A percentile compares a stretch with the other conserved stretches of the same genome.
Evolutionary conservation across 1,140 invertebrate species (phyloP).

Genomic region (Penaeus vannamei): DNA sequence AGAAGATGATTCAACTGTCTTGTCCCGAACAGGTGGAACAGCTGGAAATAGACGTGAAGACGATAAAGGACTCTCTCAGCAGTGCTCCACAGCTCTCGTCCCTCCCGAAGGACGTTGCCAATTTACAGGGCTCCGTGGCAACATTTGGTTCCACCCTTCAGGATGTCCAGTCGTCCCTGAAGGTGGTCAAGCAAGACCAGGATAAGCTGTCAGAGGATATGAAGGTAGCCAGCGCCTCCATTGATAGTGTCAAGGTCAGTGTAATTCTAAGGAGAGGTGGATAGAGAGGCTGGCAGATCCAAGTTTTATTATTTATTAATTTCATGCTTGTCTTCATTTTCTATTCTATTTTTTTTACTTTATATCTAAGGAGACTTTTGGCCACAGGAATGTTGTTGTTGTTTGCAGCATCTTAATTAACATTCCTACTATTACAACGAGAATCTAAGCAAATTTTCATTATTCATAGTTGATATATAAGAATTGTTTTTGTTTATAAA

Average conservation of each 20-base stretch:
- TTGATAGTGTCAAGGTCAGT: slow-evolving; percentile 44
- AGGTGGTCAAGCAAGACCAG: slow-evolving; percentile 49
- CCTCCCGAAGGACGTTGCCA: slow-evolving; percentile 60
- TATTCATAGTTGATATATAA: no score
- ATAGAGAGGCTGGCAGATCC: background rate
- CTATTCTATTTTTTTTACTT: no score
- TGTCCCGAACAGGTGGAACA: slow-evolving; percentile 50
- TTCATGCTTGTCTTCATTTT: no score
- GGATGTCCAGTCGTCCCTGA: slow-evolving; percentile 61
- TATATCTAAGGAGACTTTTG: no score
- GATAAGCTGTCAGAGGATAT: slow-evolving; percentile 27
- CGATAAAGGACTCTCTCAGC: slow-evolving; percentile 55
- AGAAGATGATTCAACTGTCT: background rate
- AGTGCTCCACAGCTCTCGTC: slow-evolving; percentile 60
- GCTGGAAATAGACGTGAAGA: slow-evolving; percentile 46
- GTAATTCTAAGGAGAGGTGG: background rate
- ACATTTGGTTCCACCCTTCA: slow-evolving; percentile 62
- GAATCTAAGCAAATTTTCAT: no score
- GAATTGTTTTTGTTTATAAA: no score
- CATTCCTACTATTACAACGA: no score
- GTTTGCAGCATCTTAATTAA: no score
- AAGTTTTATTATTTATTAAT: no score
- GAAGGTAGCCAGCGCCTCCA: slow-evolving; percentile 16
- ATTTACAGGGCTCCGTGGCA: slow-evolving; percentile 61
- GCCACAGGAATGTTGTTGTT: no score